Evolutionary conservation across 2,113 vertebrate species (phyloP).

Genomic region (Emydura subglobosa): DNA sequence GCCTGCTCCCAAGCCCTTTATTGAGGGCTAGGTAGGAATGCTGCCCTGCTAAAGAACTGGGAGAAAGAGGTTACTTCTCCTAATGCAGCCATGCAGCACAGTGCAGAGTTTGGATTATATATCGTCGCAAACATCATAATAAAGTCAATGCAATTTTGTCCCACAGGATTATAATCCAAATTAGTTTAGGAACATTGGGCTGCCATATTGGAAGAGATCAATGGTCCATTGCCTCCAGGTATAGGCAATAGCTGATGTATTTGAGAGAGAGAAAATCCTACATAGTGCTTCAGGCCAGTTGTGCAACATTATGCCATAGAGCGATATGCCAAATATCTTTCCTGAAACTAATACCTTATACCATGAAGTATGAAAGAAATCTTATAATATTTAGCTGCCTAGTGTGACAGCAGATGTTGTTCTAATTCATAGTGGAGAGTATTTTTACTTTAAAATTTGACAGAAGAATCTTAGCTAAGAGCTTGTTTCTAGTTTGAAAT

Average conservation of each 20-base stretch:
- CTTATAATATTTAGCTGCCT: background rate
- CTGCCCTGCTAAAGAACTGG: background rate
- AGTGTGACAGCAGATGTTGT: background rate
- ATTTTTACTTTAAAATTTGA: slow-evolving; percentile 34
- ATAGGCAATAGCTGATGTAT: background rate
- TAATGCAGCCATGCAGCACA: background rate
- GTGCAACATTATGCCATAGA: background rate
- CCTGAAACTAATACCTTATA: background rate
- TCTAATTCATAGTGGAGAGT: slow-evolving; percentile 16
- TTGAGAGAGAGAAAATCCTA: background rate
- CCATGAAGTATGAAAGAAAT: background rate
- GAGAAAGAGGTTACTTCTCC: background rate
- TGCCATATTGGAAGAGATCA: background rate
- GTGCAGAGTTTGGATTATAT: background rate
- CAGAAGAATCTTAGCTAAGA: background rate
- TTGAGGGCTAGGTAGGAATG: background rate
- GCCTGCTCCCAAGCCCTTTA: background rate
- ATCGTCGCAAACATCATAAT: background rate
- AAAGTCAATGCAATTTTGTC: background rate
- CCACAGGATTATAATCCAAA: background rate
- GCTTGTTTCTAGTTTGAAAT: background rate
- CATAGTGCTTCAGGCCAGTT: background rate
- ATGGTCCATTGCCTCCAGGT: background rate
- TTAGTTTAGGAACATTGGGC: background rate
- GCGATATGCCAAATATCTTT: background rate